These are phyloP conservation scores for Pseudorectes ferrugineus DNA, from an alignment of 2,113 vertebrate genomes.

Conservation along the genomic window DNA sequence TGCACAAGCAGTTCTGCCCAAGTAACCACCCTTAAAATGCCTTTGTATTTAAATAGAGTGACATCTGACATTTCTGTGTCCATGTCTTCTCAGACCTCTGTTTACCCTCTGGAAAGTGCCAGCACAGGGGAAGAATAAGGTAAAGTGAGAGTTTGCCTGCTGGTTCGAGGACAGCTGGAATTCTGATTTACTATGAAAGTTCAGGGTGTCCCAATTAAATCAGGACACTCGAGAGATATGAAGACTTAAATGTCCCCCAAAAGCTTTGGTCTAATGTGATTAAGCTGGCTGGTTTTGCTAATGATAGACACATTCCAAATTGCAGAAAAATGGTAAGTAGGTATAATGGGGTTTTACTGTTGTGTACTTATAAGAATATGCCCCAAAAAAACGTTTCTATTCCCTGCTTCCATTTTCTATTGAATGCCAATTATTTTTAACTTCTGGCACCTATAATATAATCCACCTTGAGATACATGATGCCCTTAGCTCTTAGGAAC, in stretches of 20 bases:
- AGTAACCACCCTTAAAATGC: constrained; percentile 32
- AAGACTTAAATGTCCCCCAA: not conserved
- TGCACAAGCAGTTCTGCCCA: not conserved
- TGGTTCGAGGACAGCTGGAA: not conserved
- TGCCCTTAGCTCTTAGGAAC: constrained; percentile 16
- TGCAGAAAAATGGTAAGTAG: not conserved
- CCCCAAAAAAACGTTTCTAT: not conserved
- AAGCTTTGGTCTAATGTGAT: not conserved
- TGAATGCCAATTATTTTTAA: constrained; percentile 24
- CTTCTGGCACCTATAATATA: not conserved
- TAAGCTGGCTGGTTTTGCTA: not conserved
- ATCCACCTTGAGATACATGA: not conserved
- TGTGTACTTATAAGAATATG: not conserved
- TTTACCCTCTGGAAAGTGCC: constrained; percentile 8
- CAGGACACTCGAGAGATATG: not conserved
- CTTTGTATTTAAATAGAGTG: constrained; percentile 47
- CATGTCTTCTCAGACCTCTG: not conserved
- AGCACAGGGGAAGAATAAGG: not conserved
- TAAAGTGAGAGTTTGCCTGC: not conserved
- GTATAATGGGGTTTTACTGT: not conserved
- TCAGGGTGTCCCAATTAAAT: constrained; percentile 34
- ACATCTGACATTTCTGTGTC: constrained; percentile 26
- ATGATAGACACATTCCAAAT: not conserved
- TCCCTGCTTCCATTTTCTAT: not conserved
- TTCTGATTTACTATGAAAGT: constrained; percentile 7